These are phyloP conservation scores for Hypsopygia costalis DNA, from an alignment of 2,888 invertebrate genomes.

Conservation along the genomic window DNA sequence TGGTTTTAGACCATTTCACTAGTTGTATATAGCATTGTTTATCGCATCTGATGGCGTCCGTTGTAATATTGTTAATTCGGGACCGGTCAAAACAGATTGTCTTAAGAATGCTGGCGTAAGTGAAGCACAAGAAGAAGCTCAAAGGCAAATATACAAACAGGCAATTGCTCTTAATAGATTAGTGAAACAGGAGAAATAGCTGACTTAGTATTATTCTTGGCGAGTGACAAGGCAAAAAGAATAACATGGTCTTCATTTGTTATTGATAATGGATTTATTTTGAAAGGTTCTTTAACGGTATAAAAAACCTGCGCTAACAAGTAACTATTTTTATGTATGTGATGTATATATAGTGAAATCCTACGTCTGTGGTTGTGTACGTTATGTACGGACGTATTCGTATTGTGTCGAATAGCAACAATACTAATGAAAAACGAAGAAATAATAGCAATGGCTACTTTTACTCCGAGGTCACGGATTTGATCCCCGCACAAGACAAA, in stretches of 20 bases:
- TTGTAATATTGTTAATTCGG: constrained; percentile 91
- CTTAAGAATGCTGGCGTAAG: constrained; percentile 20
- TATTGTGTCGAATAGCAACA: too few relatives aligned
- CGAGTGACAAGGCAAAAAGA: constrained; percentile 88
- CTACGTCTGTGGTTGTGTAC: too few relatives aligned
- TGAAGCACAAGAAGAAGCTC: constrained; percentile 14
- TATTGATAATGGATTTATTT: constrained; percentile 88
- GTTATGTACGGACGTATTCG: too few relatives aligned
- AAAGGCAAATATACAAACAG: constrained; percentile 17
- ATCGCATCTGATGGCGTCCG: constrained; percentile 86
- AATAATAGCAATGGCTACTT: too few relatives aligned
- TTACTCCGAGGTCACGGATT: too few relatives aligned
- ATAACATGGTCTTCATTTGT: constrained; percentile 90
- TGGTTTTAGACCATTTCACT: constrained; percentile 93
- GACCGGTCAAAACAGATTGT: constrained; percentile 28
- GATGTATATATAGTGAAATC: too few relatives aligned
- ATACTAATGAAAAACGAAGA: too few relatives aligned
- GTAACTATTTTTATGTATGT: too few relatives aligned
- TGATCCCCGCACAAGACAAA: too few relatives aligned
- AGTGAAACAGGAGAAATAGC: constrained; percentile 86
- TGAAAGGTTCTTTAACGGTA: too few relatives aligned
- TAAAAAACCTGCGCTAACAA: too few relatives aligned
- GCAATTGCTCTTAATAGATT: constrained; percentile 22
- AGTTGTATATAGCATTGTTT: constrained; percentile 91
- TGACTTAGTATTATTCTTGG: constrained; percentile 89